Percentiles rank a stretch among this genome's conserved stretches.
These are phyloP conservation scores for human (Homo sapiens) DNA, from an alignment of 2,113 vertebrate genomes.

Conservation along the genomic window GRCh38 chr7:115453001-115453500, in stretches of 20 bases:
- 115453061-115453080: not conserved
- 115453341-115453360: not conserved
- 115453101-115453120: not conserved
- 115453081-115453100: not conserved
- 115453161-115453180: not conserved
- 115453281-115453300: not conserved
- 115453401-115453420: not conserved
- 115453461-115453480: not conserved
- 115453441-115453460: not conserved
- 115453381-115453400: not conserved
- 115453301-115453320: not conserved
- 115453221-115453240: not conserved
- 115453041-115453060: not conserved
- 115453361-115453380: not conserved
- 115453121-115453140: not conserved
- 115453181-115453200: not conserved
- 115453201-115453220: rapidly evolving
- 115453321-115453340: not conserved
- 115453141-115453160: not conserved
- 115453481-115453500: not conserved
- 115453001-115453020: not conserved
- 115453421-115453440: not conserved
- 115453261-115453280: not conserved
- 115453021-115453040: slow-evolving; percentile 4
- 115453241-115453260: not conserved